These are phyloP conservation scores for Melanocharis versteri DNA, from an alignment of 2,113 vertebrate genomes.

Conservation along the genomic window DNA sequence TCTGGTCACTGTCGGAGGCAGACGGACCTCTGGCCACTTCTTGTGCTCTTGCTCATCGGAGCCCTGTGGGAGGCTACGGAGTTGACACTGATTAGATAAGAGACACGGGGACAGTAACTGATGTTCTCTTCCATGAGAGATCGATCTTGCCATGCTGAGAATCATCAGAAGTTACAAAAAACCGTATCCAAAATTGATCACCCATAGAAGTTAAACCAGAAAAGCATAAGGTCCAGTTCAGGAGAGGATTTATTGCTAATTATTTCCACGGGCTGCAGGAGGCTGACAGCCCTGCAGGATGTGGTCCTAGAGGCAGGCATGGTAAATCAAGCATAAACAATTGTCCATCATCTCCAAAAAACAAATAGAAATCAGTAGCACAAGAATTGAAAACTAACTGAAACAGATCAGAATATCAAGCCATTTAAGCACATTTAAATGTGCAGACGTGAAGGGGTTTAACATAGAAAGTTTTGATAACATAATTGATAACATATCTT, in stretches of 20 bases:
- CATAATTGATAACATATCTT: background rate
- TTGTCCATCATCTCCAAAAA: background rate
- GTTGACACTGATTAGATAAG: background rate
- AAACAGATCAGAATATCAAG: background rate
- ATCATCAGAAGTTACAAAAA: background rate
- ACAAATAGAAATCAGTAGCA: background rate
- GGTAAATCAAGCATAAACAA: background rate
- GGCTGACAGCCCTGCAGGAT: background rate
- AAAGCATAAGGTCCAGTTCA: background rate
- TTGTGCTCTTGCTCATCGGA: background rate
- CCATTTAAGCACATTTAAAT: background rate
- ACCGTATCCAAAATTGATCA: background rate
- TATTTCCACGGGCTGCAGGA: background rate
- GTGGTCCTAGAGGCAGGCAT: background rate
- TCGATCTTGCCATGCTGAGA: background rate
- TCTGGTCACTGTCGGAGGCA: background rate
- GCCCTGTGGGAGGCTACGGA: background rate
- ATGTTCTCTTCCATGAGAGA: background rate
- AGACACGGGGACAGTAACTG: background rate
- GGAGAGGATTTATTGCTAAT: background rate
- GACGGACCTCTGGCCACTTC: background rate
- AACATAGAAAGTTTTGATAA: background rate
- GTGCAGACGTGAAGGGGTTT: accelerated
- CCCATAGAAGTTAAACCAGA: background rate
- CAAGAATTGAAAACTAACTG: background rate